Base-by-base conservation (phyloP, 2,797 vertebrate species). In the Poeciliopsis presidionis region DNA sequence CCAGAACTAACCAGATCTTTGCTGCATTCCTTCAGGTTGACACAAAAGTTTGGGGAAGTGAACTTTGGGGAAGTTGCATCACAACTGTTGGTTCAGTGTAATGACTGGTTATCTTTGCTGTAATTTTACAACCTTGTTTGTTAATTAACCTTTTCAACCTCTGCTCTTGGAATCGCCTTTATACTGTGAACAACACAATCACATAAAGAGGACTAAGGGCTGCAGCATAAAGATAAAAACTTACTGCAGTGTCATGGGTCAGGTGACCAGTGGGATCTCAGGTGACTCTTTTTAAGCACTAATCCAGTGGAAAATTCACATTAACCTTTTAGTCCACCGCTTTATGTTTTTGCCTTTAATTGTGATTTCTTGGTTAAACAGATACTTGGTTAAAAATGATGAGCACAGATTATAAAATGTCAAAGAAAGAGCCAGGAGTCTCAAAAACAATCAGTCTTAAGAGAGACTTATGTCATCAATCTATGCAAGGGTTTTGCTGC, bases 41-140 rank as follows among this genome's bases (percentile, higher is more conserved):
- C 53, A 53, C 25, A 0, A n/a, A 30, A 14, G 7, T 43, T 69
- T 6, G 14, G 1, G 47, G 55, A 71, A 79, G 57, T 28, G 11
- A 6, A 81, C 81, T n/a, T n/a, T n/a, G n/a, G n/a, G n/a, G n/a
- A n/a, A n/a, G 74, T 82, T 36, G 49, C 65, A 43, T 73, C 5
- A 0, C 45, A 25, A 61, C 47, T 69, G 12, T 74, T 33, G 57
- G 39, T 39, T 74, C 12, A 36, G 33, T 78, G 55, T 33, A 63
- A 30, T 76, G 67, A 81, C 3, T 0, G 20, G 41, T 74, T 39
- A 61, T 71, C 4, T 12, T 43, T 0, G 51, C 75, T 57, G 25
- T 18, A 30, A 78, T 84, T 72, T 81, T 49, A 82, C 76, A 75
- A 36, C 47, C 55, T 30, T 2, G 7, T 83, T 70, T 76, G 51